Evolutionary conservation across 1,140 invertebrate species (phyloP).

Genomic region (Paralvinella palmiformis): DNA sequence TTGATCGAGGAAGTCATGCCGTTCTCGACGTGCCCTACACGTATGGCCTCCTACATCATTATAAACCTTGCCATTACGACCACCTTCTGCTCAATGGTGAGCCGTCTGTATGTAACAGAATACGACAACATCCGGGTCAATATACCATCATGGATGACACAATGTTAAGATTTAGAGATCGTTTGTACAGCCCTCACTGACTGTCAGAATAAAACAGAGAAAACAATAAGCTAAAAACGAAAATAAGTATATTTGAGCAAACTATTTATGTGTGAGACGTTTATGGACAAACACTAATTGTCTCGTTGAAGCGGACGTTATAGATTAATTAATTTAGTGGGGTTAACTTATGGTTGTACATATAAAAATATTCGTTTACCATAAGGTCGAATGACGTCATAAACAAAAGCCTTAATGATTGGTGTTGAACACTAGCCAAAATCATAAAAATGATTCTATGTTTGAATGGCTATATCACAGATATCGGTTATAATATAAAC

Average conservation of each 20-base stretch:
- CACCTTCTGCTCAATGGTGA: not conserved
- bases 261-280: not conserved
- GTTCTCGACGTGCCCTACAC: slow-evolving; percentile 1
- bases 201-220: too few species aligned
- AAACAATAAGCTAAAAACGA: not conserved
- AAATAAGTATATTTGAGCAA: not conserved
- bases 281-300: not conserved
- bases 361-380: not conserved
- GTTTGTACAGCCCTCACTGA: too few species aligned
- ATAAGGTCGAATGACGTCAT: not conserved
- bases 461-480: not conserved
- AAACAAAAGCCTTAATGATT: not conserved
- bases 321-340: not conserved
- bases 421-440: not conserved
- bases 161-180: not conserved
- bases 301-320: not conserved
- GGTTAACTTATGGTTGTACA: not conserved
- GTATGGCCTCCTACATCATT: slow-evolving; percentile 12
- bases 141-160: not conserved
- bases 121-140: too few species aligned
- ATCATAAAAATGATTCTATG: not conserved
- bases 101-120: not conserved
- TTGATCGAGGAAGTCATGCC: not conserved
- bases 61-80: slow-evolving; percentile 17
- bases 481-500: not conserved